Evolutionary conservation across 2,113 vertebrate genomes (phyloP).

Genomic region (Calypte anna): DNA sequence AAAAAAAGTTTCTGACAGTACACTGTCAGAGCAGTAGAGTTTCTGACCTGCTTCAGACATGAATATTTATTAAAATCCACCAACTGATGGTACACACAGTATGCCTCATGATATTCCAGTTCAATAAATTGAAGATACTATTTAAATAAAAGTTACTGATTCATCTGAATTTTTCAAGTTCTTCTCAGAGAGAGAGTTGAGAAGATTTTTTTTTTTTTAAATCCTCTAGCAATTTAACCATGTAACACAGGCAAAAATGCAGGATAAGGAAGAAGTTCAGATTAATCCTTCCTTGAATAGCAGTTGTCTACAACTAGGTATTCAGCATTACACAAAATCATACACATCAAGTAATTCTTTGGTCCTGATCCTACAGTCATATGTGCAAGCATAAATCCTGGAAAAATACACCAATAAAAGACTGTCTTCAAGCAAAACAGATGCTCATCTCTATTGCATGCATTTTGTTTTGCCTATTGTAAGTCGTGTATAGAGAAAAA

Average conservation of each 20-base stretch:
- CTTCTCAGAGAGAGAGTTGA: neutral
- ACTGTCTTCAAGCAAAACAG: neutral
- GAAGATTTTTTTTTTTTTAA: neutral
- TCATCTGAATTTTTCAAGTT: constrained; percentile 22
- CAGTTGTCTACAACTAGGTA: neutral
- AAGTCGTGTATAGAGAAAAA: neutral
- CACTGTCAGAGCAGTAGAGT: rapidly evolving
- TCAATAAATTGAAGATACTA: constrained; percentile 17
- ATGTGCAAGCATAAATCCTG: neutral
- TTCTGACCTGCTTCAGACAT: neutral
- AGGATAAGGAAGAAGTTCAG: neutral
- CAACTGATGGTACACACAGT: neutral
- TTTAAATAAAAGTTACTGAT: constrained; percentile 22
- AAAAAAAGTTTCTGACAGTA: neutral
- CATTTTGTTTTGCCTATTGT: constrained; percentile 25
- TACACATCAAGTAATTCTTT: neutral
- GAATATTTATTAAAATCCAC: constrained; percentile 23
- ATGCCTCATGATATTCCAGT: neutral
- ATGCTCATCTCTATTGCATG: neutral
- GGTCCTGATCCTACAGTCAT: neutral
- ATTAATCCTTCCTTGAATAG: neutral
- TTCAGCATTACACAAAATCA: neutral
- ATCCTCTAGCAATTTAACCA: neutral
- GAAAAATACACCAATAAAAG: neutral
- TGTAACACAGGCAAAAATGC: neutral